A percentile compares a stretch with the other conserved stretches of the same genome.
Conservation (phyloP, 2,113 vertebrate species). For the Pseudorectes ferrugineus region DNA sequence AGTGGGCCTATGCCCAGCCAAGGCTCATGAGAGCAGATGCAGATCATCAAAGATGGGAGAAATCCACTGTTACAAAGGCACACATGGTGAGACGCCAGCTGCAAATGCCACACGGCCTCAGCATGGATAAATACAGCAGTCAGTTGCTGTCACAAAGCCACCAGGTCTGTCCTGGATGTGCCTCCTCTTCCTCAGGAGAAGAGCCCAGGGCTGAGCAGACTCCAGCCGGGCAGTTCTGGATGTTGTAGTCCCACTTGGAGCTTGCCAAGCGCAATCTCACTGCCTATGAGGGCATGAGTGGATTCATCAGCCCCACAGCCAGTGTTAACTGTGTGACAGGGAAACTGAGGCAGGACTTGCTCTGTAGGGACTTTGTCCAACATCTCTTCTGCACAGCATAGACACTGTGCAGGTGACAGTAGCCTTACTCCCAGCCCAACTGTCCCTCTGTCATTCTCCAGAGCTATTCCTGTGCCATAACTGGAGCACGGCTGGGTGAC, state of each 20-base stretch:
- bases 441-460: not conserved
- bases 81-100: rapidly evolving
- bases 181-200: not conserved
- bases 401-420: not conserved
- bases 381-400: not conserved
- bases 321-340: not conserved
- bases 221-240: not conserved
- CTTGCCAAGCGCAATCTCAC: rapidly evolving
- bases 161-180: not conserved
- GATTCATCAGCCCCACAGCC: not conserved
- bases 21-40: not conserved
- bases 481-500: rapidly evolving
- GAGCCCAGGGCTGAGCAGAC: not conserved
- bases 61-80: not conserved
- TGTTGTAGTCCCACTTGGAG: rapidly evolving
- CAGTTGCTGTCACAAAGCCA: not conserved
- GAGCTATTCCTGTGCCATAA: not conserved
- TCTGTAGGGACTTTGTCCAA: not conserved
- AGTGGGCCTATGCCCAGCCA: not conserved
- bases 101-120: not conserved
- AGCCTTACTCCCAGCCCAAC: not conserved
- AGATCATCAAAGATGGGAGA: not conserved
- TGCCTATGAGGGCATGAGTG: rapidly evolving
- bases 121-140: not conserved
- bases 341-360: not conserved